A percentile compares a stretch with the other conserved stretches of the same genome.
Evolutionary conservation across 2,113 vertebrate genomes (phyloP).

Genomic region (Rhynchomys soricoides): DNA sequence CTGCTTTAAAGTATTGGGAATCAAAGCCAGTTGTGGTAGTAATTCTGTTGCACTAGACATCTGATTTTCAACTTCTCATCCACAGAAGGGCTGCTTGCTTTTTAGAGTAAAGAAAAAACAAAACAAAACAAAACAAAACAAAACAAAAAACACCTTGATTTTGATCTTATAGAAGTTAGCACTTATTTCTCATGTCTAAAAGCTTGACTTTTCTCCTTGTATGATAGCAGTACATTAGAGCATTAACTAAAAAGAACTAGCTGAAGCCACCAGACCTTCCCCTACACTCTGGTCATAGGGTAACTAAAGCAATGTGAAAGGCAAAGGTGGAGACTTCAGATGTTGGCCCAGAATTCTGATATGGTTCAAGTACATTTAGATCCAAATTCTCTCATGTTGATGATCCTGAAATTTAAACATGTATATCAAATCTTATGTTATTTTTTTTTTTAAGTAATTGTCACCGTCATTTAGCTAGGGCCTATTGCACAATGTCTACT

Average conservation of each 20-base stretch:
- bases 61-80: background rate
- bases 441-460: conserved; percentile 30
- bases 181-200: conserved; percentile 50
- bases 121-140: background rate
- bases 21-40: background rate
- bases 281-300: background rate
- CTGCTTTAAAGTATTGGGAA: background rate
- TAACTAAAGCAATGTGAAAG: background rate
- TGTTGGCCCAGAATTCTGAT: background rate
- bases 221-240: background rate
- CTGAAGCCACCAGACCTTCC: background rate
- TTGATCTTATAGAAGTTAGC: background rate
- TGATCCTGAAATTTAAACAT: background rate
- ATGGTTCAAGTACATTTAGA: conserved; percentile 20
- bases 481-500: background rate
- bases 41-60: background rate
- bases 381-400: background rate
- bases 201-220: background rate
- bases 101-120: background rate
- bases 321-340: background rate
- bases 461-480: background rate
- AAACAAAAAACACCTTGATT: conserved; percentile 13
- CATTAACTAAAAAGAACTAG: background rate
- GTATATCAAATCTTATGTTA: background rate
- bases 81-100: background rate